phyloP scores from a whole-genome alignment of 2,888 invertebrate species.

The Yponomeuta evonymella region DNA sequence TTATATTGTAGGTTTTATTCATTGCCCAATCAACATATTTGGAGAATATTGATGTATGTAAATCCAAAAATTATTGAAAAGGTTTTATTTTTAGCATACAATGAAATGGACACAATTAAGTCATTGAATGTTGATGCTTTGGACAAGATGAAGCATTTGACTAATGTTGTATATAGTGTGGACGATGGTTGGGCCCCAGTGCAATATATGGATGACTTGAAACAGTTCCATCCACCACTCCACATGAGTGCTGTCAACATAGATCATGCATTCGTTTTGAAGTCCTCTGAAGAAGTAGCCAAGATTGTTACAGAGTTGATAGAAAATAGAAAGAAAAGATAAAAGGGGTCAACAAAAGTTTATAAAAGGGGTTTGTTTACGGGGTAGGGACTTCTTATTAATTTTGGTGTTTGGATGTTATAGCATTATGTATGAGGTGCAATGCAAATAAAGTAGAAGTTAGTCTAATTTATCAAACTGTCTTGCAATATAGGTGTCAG shows the following conservation, averaged over 20 bases:
- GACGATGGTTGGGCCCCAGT: slow-evolving; percentile 91
- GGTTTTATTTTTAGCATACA: slow-evolving; percentile 82
- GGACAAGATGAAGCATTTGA: slow-evolving; percentile 75
- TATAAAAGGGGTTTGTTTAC: background rate
- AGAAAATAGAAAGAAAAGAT: slow-evolving; percentile 23
- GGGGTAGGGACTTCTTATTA: background rate
- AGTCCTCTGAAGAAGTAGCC: slow-evolving; percentile 76
- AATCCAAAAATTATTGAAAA: slow-evolving; percentile 78
- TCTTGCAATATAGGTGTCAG: too few species aligned
- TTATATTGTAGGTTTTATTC: slow-evolving; percentile 72
- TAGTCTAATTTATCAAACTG: too few species aligned
- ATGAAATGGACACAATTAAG: slow-evolving; percentile 87
- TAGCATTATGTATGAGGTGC: too few species aligned
- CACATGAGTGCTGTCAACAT: slow-evolving; percentile 44
- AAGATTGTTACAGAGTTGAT: slow-evolving; percentile 49
- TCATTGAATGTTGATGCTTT: slow-evolving; percentile 80
- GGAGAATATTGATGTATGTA: slow-evolving; percentile 73
- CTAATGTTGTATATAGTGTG: slow-evolving; percentile 84
- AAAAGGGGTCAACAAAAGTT: background rate
- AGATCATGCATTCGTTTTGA: slow-evolving; percentile 89
- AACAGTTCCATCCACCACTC: slow-evolving; percentile 44
- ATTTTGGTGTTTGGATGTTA: background rate
- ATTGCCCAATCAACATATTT: slow-evolving; percentile 66
- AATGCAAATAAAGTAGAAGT: too few species aligned
- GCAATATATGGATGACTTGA: slow-evolving; percentile 80